phyloP scores from a whole-genome alignment of 2,113 vertebrate species.

The Neotragus moschatus region DNA sequence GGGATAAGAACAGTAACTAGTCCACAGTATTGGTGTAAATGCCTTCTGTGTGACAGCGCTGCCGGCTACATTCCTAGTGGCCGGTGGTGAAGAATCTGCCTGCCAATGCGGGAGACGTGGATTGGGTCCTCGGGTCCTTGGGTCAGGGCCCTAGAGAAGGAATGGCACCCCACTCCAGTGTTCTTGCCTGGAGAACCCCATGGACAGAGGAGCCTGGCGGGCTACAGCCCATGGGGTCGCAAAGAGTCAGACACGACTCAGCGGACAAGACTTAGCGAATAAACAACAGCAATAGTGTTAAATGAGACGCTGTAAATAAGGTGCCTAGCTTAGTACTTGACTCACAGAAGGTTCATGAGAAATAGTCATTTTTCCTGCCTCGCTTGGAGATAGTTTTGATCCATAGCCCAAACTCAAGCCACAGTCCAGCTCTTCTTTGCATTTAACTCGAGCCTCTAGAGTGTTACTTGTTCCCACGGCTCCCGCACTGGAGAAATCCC shows the following conservation, averaged over 20 bases:
- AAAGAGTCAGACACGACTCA: neutral
- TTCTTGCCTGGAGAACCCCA: neutral
- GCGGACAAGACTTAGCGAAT: rapidly evolving
- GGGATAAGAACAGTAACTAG: neutral
- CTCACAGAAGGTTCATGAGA: neutral
- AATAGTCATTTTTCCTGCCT: neutral
- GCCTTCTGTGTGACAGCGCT: neutral
- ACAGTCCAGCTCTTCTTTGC: neutral
- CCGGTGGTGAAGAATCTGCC: neutral
- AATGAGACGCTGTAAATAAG: neutral
- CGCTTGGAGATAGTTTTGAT: neutral
- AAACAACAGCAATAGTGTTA: neutral
- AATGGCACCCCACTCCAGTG: neutral
- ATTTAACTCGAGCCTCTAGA: neutral
- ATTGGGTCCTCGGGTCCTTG: neutral
- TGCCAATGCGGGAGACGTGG: neutral
- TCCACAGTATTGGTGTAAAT: neutral
- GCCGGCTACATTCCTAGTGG: rapidly evolving
- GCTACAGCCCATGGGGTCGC: rapidly evolving
- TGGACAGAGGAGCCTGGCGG: neutral
- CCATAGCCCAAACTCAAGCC: neutral
- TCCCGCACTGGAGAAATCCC: neutral
- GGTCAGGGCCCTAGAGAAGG: neutral
- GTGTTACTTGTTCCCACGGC: rapidly evolving
- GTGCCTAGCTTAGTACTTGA: neutral